Percentiles rank a stretch among this genome's conserved stretches.
phyloP scores from a whole-genome alignment of 2,888 invertebrate genomes.

The Limnephilus rhombicus region DNA sequence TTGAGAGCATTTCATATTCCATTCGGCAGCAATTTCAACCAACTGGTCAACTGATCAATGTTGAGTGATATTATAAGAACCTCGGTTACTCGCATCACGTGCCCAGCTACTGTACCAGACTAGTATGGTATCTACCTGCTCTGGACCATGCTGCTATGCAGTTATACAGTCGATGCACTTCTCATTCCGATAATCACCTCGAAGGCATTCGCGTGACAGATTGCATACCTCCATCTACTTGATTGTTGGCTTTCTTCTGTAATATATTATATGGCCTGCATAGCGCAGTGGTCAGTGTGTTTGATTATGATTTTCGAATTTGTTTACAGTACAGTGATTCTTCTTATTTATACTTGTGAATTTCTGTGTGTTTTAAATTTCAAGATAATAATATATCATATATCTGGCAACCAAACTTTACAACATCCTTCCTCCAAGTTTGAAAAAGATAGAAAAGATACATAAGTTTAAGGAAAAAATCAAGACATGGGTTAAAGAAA shows the following conservation, averaged over 20 bases:
- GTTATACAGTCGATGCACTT: neutral
- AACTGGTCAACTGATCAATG: neutral
- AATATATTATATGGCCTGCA: neutral
- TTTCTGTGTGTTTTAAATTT: too few species aligned
- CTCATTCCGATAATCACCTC: neutral
- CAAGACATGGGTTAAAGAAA: too few species aligned
- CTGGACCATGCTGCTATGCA: neutral
- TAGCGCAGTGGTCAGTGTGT: neutral
- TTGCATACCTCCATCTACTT: neutral
- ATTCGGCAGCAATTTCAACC: neutral
- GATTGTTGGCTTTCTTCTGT: neutral
- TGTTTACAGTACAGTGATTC: neutral
- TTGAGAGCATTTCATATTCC: neutral
- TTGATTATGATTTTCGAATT: neutral
- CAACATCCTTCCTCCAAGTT: too few species aligned
- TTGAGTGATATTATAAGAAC: neutral
- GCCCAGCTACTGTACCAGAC: neutral
- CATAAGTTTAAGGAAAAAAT: too few species aligned
- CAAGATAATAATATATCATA: too few species aligned
- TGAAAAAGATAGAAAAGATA: too few species aligned
- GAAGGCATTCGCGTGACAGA: neutral
- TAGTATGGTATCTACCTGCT: neutral
- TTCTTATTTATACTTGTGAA: too few species aligned
- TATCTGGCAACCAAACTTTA: too few species aligned
- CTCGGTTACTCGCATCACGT: neutral